Percentiles rank a stretch among this genome's conserved stretches.
phyloP scores from a whole-genome alignment of 1,140 invertebrate genomes.

The fruit fly (Drosophila melanogaster) region DNA sequence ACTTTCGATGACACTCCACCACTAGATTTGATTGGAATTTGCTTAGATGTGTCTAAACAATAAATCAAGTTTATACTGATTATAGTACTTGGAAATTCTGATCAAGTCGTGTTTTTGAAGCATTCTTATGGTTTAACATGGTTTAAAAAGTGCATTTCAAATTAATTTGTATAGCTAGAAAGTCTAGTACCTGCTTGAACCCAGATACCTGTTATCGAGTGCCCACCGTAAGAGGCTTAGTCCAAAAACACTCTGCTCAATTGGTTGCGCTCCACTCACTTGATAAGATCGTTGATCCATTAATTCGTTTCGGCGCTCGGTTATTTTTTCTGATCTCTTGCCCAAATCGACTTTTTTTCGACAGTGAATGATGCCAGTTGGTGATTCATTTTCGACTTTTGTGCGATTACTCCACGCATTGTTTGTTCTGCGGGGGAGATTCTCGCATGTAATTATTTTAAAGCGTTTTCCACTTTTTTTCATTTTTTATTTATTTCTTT shows the following conservation, averaged over 20 bases:
- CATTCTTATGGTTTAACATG: no score
- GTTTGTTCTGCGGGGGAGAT: conserved; percentile 24
- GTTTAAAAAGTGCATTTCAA: neutral
- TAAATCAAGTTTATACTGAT: no score
- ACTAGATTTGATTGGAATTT: conserved; percentile 1
- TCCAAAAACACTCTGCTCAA: conserved; percentile 17
- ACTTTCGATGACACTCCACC: neutral
- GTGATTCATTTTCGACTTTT: conserved; percentile 35
- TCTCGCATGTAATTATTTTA: conserved; percentile 63
- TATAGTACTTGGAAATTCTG: no score
- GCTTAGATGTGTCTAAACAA: neutral
- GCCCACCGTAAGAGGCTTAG: conserved; percentile 13
- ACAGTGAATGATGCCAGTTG: conserved; percentile 44
- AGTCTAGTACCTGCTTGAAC: neutral
- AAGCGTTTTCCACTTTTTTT: conserved; percentile 39
- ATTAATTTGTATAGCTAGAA: neutral
- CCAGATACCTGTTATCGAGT: conserved; percentile 1
- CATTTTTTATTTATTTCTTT: neutral
- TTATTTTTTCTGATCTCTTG: conserved; percentile 26
- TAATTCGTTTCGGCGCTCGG: conserved; percentile 37
- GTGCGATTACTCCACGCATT: conserved; percentile 15
- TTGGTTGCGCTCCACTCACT: conserved; percentile 29
- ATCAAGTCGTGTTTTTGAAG: no score
- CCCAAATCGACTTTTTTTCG: conserved; percentile 16
- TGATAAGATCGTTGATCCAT: conserved; percentile 44